Evolutionary conservation across 2,797 vertebrate species (phyloP).

Genomic region (Sebastes matsubarae): DNA sequence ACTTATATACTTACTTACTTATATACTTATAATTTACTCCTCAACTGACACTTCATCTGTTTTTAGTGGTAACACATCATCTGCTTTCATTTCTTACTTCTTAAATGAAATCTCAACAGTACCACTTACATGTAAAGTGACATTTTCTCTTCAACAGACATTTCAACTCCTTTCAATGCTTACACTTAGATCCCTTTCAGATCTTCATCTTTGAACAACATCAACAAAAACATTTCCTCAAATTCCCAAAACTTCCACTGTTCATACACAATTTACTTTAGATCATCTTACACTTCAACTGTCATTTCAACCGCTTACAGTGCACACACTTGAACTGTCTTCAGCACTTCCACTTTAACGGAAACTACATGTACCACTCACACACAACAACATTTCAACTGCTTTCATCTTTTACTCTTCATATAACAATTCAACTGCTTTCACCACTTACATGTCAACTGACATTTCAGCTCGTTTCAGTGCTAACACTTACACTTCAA

Average conservation of each 20-base stretch:
- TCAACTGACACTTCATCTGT: neutral
- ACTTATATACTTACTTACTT: too few species aligned
- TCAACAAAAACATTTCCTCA: neutral
- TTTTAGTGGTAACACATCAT: neutral
- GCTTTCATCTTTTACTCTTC: neutral
- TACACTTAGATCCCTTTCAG: neutral
- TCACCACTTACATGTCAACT: neutral
- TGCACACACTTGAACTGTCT: neutral
- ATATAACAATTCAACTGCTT: neutral
- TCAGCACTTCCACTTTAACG: neutral
- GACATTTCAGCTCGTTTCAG: neutral
- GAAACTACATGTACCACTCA: neutral
- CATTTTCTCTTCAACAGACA: neutral
- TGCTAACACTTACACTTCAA: neutral
- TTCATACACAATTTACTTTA: neutral
- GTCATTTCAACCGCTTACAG: neutral
- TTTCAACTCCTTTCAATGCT: neutral
- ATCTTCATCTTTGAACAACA: neutral
- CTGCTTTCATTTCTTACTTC: neutral
- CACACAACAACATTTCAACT: neutral
- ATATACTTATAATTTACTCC: too few species aligned
- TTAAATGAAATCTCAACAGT: fast-evolving
- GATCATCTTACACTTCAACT: neutral
- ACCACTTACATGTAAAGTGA: neutral
- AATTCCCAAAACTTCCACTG: neutral